Evolutionary conservation across 2,113 vertebrate species (phyloP).

Genomic region (Excalfactoria chinensis): DNA sequence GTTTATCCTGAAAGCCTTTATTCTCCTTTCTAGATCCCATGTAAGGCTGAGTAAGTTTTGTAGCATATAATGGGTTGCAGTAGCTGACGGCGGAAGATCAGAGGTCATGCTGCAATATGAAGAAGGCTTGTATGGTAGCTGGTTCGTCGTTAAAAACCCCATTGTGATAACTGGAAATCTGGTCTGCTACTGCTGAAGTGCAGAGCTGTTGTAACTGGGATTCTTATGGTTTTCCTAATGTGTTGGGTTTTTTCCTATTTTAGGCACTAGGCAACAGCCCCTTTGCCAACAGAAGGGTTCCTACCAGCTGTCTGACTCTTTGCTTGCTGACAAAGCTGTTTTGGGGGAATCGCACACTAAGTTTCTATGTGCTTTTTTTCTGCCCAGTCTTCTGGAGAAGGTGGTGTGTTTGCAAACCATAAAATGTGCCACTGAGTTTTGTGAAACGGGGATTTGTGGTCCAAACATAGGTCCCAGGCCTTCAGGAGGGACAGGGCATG

Average conservation of each 20-base stretch:
- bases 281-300: not conserved
- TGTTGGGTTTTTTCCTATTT: not conserved
- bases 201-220: not conserved
- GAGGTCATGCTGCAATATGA: not conserved
- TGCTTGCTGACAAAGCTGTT: accelerated
- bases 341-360: accelerated
- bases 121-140: not conserved
- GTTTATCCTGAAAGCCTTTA: constrained; percentile 45
- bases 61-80: not conserved
- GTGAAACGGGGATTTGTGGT: not conserved
- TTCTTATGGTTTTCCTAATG: not conserved
- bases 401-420: not conserved
- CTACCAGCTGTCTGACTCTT: accelerated
- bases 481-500: accelerated
- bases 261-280: not conserved
- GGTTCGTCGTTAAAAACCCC: not conserved
- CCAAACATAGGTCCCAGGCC: not conserved
- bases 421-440: not conserved
- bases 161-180: not conserved
- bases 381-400: not conserved
- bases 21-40: not conserved
- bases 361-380: not conserved
- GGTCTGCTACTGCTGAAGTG: not conserved
- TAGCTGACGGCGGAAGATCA: not conserved
- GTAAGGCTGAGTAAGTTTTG: not conserved